Evolutionary conservation across 35 echinoderm and acorn worm species (phyloP), one percentile per base, ranked within the genome.

Genomic region (Apostichopus japonicus): DNA sequence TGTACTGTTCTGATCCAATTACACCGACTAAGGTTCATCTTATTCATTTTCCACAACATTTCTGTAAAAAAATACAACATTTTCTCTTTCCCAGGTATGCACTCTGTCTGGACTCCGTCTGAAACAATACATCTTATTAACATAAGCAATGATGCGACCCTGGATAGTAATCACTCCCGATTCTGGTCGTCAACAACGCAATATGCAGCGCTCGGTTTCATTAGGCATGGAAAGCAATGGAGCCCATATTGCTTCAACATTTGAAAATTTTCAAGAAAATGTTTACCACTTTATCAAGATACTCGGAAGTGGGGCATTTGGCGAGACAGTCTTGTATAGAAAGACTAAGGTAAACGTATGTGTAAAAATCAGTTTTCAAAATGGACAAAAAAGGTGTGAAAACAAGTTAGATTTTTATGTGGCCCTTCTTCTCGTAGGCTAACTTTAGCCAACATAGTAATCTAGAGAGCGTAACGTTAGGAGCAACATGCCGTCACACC

Each of bases 261-360:
- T 84, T 51, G 81, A 84, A 55, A 58, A 58, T 23, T 84, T 57
- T 6, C 61, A 72, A 2, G 86, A 89, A 72, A 63, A 89, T 27
- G 23, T 71, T 51, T 89, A 89, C 62, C 44, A 22, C 56, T 89
- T 53, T 7, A 54, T 89, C 24, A 89, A 89, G 86, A 54, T 72
- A 14, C 23, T 89, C 57, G 86, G 86, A 89, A 63, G 86, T 27
- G 86, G 86, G 9, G 51, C 86, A 25, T 89, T 89, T 89, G 86
- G 86, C 71, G 86, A 89, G 44, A 33, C 86, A 65, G 27, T 65
- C 8, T 72, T 89, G 27, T 89, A 89, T 52, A 59, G 63, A 62
- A 67, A 56, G 23, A 22, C 72, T 5, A 89, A 89, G 86, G 86
- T 89, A 84, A 84, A 80, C 5, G 23, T 6, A 13, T 24, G 5